Conservation (phyloP, 2,113 vertebrate species). For the Hassar affinis region DNA sequence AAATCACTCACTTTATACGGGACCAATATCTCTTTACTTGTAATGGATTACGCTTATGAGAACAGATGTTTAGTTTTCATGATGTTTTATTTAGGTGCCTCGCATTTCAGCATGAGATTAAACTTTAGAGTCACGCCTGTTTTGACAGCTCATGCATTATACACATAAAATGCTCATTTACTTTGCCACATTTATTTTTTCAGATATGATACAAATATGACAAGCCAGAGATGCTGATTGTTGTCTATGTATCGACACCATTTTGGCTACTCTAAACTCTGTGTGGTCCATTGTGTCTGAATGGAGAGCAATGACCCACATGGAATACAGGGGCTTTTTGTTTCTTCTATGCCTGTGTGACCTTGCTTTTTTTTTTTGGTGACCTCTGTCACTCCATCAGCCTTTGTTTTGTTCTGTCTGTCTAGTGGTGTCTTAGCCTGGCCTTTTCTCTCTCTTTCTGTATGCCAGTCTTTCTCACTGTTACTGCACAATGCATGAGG, state of each 20-base stretch:
- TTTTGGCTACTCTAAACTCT: constrained; percentile 19
- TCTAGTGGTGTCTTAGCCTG: not conserved
- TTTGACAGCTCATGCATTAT: constrained; percentile 19
- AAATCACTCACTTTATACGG: constrained; percentile 42
- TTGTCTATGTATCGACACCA: constrained; percentile 8
- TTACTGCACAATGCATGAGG: constrained; percentile 11
- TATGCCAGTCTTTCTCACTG: not conserved
- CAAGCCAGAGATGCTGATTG: not conserved
- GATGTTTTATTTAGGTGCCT: constrained; percentile 8
- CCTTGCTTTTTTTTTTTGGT: constrained; percentile 27
- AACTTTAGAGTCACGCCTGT: constrained; percentile 6
- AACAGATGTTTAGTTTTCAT: constrained; percentile 29
- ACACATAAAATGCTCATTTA: not conserved
- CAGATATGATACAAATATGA: not conserved
- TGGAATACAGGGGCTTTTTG: constrained; percentile 12
- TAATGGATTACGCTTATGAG: constrained; percentile 33
- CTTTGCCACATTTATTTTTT: not conserved
- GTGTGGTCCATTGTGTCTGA: constrained; percentile 18
- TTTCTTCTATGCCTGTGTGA: constrained; percentile 22
- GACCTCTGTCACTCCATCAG: not conserved
- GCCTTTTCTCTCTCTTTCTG: not conserved
- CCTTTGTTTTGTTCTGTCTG: constrained; percentile 14
- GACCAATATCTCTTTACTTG: constrained; percentile 31
- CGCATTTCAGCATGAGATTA: not conserved
- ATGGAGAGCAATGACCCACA: not conserved